Evolutionary conservation across 2,797 vertebrate species (phyloP).

Genomic region (Enteromius treurensis): DNA sequence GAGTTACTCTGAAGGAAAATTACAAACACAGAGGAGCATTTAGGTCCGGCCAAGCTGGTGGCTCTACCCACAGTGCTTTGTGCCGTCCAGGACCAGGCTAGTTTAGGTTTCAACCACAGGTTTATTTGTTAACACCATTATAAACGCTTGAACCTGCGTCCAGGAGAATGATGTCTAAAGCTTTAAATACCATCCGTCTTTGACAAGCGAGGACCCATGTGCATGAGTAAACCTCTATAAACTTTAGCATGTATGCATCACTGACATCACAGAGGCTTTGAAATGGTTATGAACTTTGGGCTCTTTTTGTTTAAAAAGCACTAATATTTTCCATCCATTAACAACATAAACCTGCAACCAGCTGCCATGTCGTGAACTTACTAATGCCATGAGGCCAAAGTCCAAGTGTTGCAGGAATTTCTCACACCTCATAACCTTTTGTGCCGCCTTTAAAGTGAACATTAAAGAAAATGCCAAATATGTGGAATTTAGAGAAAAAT

Average conservation of each 20-base stretch:
- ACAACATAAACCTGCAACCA: background rate
- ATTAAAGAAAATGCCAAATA: slow-evolving; percentile 1
- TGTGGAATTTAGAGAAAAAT: slow-evolving; percentile 6
- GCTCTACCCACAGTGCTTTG: slow-evolving; percentile 32
- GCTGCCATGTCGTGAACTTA: slow-evolving; percentile 12
- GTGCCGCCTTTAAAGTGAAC: background rate
- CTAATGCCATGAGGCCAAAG: too few species aligned
- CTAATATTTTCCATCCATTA: slow-evolving; percentile 20
- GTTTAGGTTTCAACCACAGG: background rate
- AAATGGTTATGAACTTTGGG: background rate
- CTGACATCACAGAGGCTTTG: background rate
- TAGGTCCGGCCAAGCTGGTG: slow-evolving; percentile 32
- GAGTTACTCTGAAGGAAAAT: slow-evolving; percentile 29
- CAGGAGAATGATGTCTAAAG: slow-evolving; percentile 32
- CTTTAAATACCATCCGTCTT: slow-evolving; percentile 35
- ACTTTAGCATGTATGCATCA: slow-evolving; percentile 6
- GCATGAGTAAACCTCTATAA: slow-evolving; percentile 1
- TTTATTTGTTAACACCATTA: slow-evolving; percentile 49
- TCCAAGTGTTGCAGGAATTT: background rate
- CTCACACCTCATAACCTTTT: background rate
- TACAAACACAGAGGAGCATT: slow-evolving; percentile 46
- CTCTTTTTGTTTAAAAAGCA: background rate
- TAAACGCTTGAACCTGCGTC: slow-evolving; percentile 33
- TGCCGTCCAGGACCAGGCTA: slow-evolving; percentile 25
- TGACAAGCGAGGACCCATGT: background rate